Evolutionary conservation across 2,888 invertebrate genomes (phyloP), one percentile per base, ranked within the genome.

Genomic region (Stenolophus ochropezus): DNA sequence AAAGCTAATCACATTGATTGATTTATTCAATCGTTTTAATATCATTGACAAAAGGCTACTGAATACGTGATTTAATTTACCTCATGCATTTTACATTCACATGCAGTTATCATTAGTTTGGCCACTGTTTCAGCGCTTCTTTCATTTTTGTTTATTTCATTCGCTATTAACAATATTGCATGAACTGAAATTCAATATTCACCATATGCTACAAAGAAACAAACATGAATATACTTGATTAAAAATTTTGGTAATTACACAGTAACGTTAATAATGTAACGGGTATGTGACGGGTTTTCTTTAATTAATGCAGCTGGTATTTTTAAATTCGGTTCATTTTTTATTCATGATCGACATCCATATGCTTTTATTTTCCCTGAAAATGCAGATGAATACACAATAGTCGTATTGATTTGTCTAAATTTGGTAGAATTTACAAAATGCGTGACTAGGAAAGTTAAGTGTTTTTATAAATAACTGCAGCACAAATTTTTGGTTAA

Each of bases 21-120:
- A 51, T 51, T 51, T 18, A 51, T 51, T 14, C 51, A 51, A 51
- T 51, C 51, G 18, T 51, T 51, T 51, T 51, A 51, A 51, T 51
- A 51, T 51, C 51, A 51, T n/a, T 51, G 51, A 5, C 16, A 51
- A 51, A 51, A 51, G 5, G 14, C 5, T 51, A 8, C 51, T 51
- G 51, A 51, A 51, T 51, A 51, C 51, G 18, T 8, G 51, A 51
- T 18, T 18, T 5, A 51, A 51, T 51, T n/a, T 14, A 49, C n/a
- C 49, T 49, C 49, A 49, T 49, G 49, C 5, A 49, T 49, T 51
- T 51, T 51, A 14, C 51, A 51, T 51, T 51, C 14, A 18, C 14
- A 51, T 51, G 14, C 51, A 51, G 51, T 51, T n/a, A 51, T 51
- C 14, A 51, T 51, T 51, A 5, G 16, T 51, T 8, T 8, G n/a